Evolutionary conservation across 2,797 vertebrate genomes (phyloP).

Genomic region (Sebastes paucispinis): DNA sequence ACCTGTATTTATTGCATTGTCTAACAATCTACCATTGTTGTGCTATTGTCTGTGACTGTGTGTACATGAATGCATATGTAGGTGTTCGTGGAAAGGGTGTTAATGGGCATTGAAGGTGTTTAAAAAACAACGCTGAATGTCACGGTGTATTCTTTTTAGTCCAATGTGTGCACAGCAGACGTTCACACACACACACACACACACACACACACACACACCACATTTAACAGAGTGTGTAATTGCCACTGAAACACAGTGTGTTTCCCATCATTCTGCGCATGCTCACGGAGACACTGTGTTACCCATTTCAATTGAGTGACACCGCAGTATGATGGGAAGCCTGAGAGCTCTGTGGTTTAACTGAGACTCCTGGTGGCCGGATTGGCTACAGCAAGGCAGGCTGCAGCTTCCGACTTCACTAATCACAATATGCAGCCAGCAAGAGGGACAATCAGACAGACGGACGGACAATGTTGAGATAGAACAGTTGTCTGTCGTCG

Average conservation of each 20-base stretch:
- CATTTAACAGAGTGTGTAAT: constrained; percentile 15
- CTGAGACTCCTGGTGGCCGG: constrained; percentile 70
- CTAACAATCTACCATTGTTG: not conserved
- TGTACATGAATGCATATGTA: not conserved
- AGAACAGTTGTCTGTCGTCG: not conserved
- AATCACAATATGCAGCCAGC: not conserved
- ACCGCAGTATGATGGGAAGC: constrained; percentile 67
- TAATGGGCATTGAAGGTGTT: not conserved
- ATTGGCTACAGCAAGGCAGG: constrained; percentile 44
- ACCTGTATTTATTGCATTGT: not conserved
- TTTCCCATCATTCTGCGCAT: constrained; percentile 45
- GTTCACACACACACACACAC: not conserved
- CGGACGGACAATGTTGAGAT: not conserved
- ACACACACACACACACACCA: not conserved
- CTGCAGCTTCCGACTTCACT: constrained; percentile 9
- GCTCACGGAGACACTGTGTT: constrained; percentile 44
- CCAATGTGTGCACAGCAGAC: not conserved
- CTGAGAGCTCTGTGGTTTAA: constrained; percentile 27
- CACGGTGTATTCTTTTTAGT: not conserved
- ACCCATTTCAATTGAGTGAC: constrained; percentile 65
- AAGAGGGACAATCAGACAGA: not conserved
- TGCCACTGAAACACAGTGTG: constrained; percentile 5
- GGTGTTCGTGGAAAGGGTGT: not conserved
- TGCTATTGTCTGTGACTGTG: not conserved
- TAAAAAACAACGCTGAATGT: not conserved